phyloP scores from a whole-genome alignment of 2,113 vertebrate genomes.

The Oophaga pumilio region DNA sequence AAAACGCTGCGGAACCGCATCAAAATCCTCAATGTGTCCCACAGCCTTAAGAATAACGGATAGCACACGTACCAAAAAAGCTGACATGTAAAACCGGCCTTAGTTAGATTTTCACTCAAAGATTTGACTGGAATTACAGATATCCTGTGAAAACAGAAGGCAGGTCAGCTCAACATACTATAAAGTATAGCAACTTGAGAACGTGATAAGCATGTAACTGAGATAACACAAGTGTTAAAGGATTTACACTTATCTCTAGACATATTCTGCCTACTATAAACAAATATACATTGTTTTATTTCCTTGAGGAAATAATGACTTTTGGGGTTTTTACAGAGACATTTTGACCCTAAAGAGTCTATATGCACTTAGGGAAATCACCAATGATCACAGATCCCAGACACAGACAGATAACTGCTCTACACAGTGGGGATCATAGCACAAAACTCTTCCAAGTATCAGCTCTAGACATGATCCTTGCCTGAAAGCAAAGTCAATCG shows the following conservation, averaged over 20 bases:
- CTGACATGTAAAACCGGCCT: neutral
- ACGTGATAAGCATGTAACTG: slow-evolving; percentile 16
- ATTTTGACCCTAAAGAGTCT: neutral
- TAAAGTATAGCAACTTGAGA: slow-evolving; percentile 24
- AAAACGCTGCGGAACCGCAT: no score
- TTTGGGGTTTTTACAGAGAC: neutral
- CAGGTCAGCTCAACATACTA: neutral
- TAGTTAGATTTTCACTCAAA: slow-evolving; percentile 22
- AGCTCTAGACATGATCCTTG: neutral
- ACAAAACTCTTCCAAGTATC: neutral
- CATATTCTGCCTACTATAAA: slow-evolving; percentile 4
- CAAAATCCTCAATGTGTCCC: no score
- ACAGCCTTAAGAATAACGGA: no score
- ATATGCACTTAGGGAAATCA: no score
- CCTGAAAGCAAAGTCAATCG: no score
- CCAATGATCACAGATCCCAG: no score
- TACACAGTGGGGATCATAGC: neutral
- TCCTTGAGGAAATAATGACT: neutral
- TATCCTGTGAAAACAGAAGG: slow-evolving; percentile 39
- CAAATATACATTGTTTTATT: neutral
- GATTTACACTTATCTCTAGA: neutral
- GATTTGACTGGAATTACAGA: slow-evolving; percentile 35
- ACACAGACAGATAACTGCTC: neutral
- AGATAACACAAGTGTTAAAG: slow-evolving; percentile 36
- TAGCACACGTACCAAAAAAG: no score